These are phyloP conservation scores for Lacerta viridis DNA, from an alignment of 2,797 vertebrate species.

Conservation along the genomic window DNA sequence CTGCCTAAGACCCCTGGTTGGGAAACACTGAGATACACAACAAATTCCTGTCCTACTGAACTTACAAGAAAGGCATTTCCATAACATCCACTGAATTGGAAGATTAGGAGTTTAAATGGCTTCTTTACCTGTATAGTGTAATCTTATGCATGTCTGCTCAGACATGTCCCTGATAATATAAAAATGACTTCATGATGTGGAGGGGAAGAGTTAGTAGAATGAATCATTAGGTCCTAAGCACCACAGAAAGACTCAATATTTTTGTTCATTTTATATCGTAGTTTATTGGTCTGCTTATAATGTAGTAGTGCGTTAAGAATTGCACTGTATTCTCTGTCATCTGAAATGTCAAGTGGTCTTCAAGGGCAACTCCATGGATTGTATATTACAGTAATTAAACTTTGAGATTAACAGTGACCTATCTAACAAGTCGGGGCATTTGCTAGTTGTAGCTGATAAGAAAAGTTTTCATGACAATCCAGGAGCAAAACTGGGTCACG, in stretches of 20 bases:
- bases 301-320: neutral
- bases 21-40: neutral
- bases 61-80: neutral
- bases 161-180: no score
- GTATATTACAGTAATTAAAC: neutral
- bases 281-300: neutral
- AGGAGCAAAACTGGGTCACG: neutral
- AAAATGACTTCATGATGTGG: no score
- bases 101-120: neutral
- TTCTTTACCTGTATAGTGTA: neutral
- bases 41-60: neutral
- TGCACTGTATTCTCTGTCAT: neutral
- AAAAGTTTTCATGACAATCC: neutral
- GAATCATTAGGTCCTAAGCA: no score
- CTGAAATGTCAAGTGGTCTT: neutral
- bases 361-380: neutral
- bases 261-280: neutral
- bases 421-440: neutral
- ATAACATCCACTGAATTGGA: neutral
- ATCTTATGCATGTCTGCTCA: neutral
- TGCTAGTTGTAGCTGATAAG: neutral
- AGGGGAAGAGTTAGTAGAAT: no score
- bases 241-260: no score
- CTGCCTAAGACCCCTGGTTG: no score
- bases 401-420: neutral